Conservation (phyloP, 2,113 vertebrate genomes). For the Vulpes ferrilata region DNA sequence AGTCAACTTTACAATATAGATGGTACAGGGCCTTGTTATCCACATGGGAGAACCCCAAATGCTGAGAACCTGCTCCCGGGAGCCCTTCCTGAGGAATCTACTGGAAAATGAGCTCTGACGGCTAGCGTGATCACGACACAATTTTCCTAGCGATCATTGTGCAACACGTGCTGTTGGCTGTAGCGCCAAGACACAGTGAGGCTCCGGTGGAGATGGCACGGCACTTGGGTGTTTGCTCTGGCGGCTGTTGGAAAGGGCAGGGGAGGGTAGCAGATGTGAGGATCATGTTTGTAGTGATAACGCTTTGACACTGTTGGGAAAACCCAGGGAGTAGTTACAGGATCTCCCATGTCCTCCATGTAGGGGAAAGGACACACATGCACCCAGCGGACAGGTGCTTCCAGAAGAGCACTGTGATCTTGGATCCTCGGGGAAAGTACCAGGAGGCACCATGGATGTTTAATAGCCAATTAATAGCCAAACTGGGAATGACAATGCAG, state of each 20-base stretch:
- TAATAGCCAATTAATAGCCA: not conserved
- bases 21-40: not conserved
- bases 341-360: not conserved
- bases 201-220: not conserved
- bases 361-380: not conserved
- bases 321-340: not conserved
- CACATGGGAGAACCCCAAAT: not conserved
- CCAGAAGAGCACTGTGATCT: not conserved
- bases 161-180: not conserved
- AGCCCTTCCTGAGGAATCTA: not conserved
- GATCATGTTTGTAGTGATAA: not conserved
- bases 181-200: fast-evolving
- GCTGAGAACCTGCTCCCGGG: not conserved
- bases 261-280: not conserved
- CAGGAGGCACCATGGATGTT: not conserved
- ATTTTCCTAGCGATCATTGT: not conserved
- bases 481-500: not conserved
- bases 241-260: fast-evolving
- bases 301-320: not conserved
- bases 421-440: not conserved
- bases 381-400: not conserved
- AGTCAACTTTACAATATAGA: not conserved
- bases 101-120: not conserved
- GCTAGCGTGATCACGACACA: not conserved
- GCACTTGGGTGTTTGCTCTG: not conserved